phyloP scores from a whole-genome alignment of 2,888 invertebrate genomes.

The Protodeltote pygarga region DNA sequence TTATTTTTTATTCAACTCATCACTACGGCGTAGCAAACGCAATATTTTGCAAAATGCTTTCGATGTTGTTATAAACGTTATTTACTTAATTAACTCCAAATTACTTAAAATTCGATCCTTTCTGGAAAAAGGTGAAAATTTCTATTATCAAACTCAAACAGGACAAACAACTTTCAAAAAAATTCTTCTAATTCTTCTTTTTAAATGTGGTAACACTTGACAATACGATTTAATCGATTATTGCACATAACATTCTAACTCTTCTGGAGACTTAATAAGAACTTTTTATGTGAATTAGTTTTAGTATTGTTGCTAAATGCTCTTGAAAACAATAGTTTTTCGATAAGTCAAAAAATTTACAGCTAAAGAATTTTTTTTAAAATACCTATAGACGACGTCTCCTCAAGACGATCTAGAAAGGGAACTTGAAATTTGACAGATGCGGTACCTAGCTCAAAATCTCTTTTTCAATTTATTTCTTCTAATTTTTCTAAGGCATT shows the following conservation, averaged over 20 bases:
- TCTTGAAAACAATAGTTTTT: no score
- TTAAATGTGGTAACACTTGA: conserved; percentile 56
- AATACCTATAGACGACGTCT: no score
- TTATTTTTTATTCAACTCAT: conserved; percentile 31
- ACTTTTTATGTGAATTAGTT: neutral
- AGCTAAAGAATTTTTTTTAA: no score
- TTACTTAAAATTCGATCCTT: conserved; percentile 12
- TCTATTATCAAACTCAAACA: conserved; percentile 16
- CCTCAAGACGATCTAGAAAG: no score
- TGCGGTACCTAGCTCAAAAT: no score
- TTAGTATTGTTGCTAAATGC: no score
- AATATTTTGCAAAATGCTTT: conserved; percentile 58
- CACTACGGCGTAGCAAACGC: conserved; percentile 18
- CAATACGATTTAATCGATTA: conserved; percentile 36
- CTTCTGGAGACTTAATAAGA: no score
- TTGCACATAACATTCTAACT: conserved; percentile 52
- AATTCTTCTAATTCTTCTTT: conserved; percentile 27
- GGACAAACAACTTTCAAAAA: conserved; percentile 17
- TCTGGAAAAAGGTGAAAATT: conserved; percentile 17
- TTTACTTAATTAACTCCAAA: conserved; percentile 27
- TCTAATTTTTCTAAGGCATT: no score
- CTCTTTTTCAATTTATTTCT: no score
- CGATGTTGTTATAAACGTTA: conserved; percentile 60
- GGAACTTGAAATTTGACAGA: no score
- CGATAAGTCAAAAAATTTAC: no score